Base-by-base conservation (phyloP, 2,797 vertebrate genomes). In the Catamblyrhynchus diadema region DNA sequence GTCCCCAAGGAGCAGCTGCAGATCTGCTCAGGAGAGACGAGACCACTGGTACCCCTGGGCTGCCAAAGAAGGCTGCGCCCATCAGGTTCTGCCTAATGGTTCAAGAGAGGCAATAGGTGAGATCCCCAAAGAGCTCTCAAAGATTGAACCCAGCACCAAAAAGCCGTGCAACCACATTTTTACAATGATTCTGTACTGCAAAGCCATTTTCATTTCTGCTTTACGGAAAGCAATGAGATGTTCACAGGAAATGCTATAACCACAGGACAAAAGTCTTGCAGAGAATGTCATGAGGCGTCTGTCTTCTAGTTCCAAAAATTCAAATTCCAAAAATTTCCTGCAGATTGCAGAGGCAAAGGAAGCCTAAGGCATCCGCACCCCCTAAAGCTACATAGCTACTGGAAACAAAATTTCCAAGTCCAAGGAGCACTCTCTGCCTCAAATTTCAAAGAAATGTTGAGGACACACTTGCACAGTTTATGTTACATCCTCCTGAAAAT, bases 11-110 rank as follows among this genome's bases (percentile, higher is more conserved):
- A 71, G 33, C 8, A 33, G 71, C 9, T 1, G 1, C 35, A 27
- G 39, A 21, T 78, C 72, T 62, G 64, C 22, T 24, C 6, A 0
- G 4, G 2, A 15, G 30, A 73, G 16, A 3, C 0, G 1, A 59
- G 48, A 82, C 4, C 4, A 0, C 7, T 14, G 12, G 12, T 2
- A 2, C 22, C 4, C 17, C 41, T 2, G 0, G 25, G 39, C 27
- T 72, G 54, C 17, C 28, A 2, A 1, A 60, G 32, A 72, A 51
- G 47, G 12, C 73, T 6, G 2, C 50, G 22, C 28, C 70, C 25
- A 11, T 37, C 71, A 62, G 33, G 15, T 24, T 82, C 35, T 41
- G 15, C 25, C 16, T 51, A 37, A 3, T 14, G 14, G 10, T 23
- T 32, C 47, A 65, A 50, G 35, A 86, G 59, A 14, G 62, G 18